Percentiles rank a stretch among this genome's conserved stretches.
Evolutionary conservation across 2,113 vertebrate species (phyloP).

Genomic region (Scopus umbretta): DNA sequence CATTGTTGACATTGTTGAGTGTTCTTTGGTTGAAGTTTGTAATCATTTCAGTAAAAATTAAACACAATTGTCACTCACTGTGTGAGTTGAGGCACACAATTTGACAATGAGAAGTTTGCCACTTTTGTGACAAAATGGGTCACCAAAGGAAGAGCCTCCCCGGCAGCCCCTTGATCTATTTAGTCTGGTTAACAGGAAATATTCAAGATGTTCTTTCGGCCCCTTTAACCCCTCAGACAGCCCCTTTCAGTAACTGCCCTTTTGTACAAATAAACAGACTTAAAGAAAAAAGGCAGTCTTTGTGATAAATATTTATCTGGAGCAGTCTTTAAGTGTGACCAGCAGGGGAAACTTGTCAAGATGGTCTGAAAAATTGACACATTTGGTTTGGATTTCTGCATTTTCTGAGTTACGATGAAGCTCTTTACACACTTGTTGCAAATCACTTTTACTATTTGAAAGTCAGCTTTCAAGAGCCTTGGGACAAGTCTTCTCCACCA

Average conservation of each 20-base stretch:
- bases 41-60: neutral
- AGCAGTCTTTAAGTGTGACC: neutral
- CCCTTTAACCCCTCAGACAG: neutral
- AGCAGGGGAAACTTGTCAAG: neutral
- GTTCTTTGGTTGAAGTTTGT: neutral
- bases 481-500: neutral
- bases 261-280: constrained; percentile 43
- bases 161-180: neutral
- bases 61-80: neutral
- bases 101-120: neutral
- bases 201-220: constrained; percentile 16
- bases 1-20: neutral
- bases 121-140: neutral
- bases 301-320: constrained; percentile 48
- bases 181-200: neutral
- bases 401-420: neutral
- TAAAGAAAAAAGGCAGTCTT: neutral
- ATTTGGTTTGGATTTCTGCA: neutral
- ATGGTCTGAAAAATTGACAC: constrained; percentile 2
- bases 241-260: constrained; percentile 5
- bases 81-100: neutral
- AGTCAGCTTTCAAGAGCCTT: neutral
- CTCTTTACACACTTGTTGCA: neutral
- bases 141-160: neutral
- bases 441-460: neutral